phyloP scores from a whole-genome alignment of 2,888 invertebrate species.

The Megastigmus dorsalis region DNA sequence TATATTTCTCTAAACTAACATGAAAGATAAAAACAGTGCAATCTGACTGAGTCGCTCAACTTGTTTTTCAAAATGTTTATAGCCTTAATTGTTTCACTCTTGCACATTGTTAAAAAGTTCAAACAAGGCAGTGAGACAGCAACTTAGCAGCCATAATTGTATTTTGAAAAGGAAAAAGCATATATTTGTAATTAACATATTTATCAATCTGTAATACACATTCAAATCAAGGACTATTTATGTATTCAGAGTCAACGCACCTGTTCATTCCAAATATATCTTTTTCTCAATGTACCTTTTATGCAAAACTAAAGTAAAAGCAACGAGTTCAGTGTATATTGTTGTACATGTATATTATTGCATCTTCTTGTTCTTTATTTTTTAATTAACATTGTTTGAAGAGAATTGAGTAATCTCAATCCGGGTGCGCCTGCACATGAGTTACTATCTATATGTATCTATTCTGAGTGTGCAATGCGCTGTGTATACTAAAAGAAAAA shows the following conservation, averaged over 20 bases:
- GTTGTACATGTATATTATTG: conserved; percentile 27
- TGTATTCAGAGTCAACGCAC: too few species aligned
- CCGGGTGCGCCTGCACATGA: neutral
- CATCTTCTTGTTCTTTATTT: conserved; percentile 6
- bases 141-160: too few species aligned
- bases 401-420: conserved; percentile 5
- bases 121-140: conserved; percentile 1
- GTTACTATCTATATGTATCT: conserved; percentile 11
- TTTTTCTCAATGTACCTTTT: neutral
- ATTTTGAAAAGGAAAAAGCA: too few species aligned
- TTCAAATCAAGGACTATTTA: too few species aligned
- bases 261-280: too few species aligned
- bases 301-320: neutral
- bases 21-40: neutral
- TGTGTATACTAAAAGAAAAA: neutral
- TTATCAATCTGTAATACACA: too few species aligned
- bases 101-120: neutral
- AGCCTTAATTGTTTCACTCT: neutral
- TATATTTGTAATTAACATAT: too few species aligned
- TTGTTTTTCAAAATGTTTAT: neutral
- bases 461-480: conserved; percentile 6
- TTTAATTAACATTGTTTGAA: conserved; percentile 17
- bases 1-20: neutral
- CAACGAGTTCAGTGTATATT: neutral
- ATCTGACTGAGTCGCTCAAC: conserved; percentile 5